A percentile compares a stretch with the other conserved stretches of the same genome.
Conservation (phyloP, 2,888 invertebrate species). For the Colletes collaris region DNA sequence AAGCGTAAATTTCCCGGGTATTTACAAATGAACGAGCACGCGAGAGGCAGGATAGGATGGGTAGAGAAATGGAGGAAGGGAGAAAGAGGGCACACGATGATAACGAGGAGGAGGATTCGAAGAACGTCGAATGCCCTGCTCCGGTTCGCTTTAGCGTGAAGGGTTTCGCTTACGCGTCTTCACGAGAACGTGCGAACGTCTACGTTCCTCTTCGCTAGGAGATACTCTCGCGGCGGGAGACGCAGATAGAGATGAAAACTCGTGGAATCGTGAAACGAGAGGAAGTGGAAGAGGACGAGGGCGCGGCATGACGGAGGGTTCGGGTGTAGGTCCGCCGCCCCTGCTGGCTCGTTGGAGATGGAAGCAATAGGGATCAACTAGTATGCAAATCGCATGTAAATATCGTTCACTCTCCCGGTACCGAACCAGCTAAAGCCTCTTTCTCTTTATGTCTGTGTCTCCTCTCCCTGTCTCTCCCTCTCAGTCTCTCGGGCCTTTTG, state of each 20-base stretch:
- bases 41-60: not conserved
- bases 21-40: conserved; percentile 7
- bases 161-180: conserved; percentile 68
- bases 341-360: conserved; percentile 82
- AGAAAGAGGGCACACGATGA: conserved; percentile 59
- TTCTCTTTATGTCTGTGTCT: conserved; percentile 63
- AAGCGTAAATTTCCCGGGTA: conserved; percentile 15
- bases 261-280: conserved; percentile 61
- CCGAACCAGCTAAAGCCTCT: conserved; percentile 72
- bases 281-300: conserved; percentile 50
- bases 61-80: not conserved
- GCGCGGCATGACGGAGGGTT: conserved; percentile 74
- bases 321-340: conserved; percentile 77
- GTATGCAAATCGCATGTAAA: conserved; percentile 84
- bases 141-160: conserved; percentile 72
- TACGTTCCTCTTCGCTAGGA: conserved; percentile 32
- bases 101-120: conserved; percentile 71
- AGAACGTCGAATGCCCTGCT: conserved; percentile 69
- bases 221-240: conserved; percentile 37
- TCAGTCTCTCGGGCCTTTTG: conserved; percentile 42
- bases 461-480: conserved; percentile 38
- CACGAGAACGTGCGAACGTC: conserved; percentile 62
- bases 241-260: conserved; percentile 66
- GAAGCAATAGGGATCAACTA: conserved; percentile 84
- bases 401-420: conserved; percentile 82